A percentile compares a stretch with the other conserved stretches of the same genome.
phyloP scores from a whole-genome alignment of 2,113 vertebrate species.

The Nerophis ophidion region DNA sequence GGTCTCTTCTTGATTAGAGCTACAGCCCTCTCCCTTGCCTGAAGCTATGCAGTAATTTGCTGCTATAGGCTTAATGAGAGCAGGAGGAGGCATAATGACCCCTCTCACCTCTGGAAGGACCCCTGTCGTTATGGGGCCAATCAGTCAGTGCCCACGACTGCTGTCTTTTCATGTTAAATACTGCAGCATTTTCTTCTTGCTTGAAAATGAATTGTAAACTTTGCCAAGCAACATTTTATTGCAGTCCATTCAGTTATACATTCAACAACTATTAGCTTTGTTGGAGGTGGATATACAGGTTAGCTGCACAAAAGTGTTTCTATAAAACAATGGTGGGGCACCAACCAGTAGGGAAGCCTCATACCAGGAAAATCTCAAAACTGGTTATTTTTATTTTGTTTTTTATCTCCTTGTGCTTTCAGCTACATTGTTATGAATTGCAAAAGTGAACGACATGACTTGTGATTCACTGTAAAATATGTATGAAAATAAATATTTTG shows the following conservation, averaged over 20 bases:
- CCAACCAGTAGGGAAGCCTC: too few species aligned
- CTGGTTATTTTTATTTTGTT: too few species aligned
- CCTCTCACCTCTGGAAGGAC: slow-evolving; percentile 36
- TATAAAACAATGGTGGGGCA: too few species aligned
- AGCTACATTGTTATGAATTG: too few species aligned
- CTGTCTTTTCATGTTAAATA: slow-evolving; percentile 27
- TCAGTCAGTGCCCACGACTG: slow-evolving; percentile 25
- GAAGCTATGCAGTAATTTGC: slow-evolving; percentile 49
- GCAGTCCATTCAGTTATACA: not conserved
- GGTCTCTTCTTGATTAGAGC: slow-evolving; percentile 44
- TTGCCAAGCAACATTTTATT: not conserved
- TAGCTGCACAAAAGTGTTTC: too few species aligned
- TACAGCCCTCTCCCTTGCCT: slow-evolving; percentile 38
- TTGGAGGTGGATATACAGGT: too few species aligned
- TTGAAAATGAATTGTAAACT: not conserved
- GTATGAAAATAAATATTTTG: too few species aligned
- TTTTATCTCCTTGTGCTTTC: too few species aligned
- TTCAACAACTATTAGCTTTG: too few species aligned
- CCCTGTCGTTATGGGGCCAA: slow-evolving; percentile 32
- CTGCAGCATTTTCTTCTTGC: slow-evolving; percentile 6
- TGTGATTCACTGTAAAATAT: too few species aligned
- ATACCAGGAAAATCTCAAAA: too few species aligned
- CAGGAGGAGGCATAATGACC: slow-evolving; percentile 45
- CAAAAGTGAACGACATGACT: too few species aligned
- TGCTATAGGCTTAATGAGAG: slow-evolving; percentile 60